Evolutionary conservation across 2,888 invertebrate genomes (phyloP).

Genomic region (Chrysolina haemoptera): DNA sequence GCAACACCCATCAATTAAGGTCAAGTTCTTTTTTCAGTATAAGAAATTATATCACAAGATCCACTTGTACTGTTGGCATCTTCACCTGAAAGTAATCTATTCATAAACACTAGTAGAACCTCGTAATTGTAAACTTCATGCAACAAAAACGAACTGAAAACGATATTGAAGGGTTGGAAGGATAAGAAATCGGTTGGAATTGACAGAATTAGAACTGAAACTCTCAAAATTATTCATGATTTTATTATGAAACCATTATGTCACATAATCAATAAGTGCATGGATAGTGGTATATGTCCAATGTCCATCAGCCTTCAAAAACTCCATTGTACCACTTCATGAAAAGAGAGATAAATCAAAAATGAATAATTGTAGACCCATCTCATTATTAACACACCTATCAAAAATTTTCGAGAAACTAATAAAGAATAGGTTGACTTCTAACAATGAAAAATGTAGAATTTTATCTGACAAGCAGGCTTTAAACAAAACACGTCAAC

Average conservation of each 20-base stretch:
- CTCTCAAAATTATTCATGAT: constrained; percentile 11
- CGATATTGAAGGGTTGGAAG: constrained; percentile 20
- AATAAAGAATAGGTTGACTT: too few species aligned
- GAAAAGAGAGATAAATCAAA: constrained; percentile 10
- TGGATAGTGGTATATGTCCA: constrained; percentile 13
- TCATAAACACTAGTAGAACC: too few species aligned
- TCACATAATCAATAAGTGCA: constrained; percentile 18
- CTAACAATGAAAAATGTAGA: background rate
- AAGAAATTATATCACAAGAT: too few species aligned
- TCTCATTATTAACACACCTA: constrained; percentile 4
- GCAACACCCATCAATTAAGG: too few species aligned
- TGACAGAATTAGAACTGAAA: background rate
- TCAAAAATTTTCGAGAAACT: constrained; percentile 14
- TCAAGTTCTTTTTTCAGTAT: too few species aligned
- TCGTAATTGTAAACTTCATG: too few species aligned
- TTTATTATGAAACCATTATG: constrained; percentile 3
- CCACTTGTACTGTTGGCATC: too few species aligned
- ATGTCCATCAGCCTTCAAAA: constrained; percentile 18
- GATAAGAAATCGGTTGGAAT: background rate
- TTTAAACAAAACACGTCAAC: too few species aligned
- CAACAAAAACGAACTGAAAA: constrained; percentile 9
- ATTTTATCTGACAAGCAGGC: too few species aligned
- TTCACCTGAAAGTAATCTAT: too few species aligned
- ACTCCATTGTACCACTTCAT: background rate
- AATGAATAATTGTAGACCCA: constrained; percentile 7